These are phyloP conservation scores for Arge pagana DNA, from an alignment of 2,888 invertebrate species.

Conservation along the genomic window DNA sequence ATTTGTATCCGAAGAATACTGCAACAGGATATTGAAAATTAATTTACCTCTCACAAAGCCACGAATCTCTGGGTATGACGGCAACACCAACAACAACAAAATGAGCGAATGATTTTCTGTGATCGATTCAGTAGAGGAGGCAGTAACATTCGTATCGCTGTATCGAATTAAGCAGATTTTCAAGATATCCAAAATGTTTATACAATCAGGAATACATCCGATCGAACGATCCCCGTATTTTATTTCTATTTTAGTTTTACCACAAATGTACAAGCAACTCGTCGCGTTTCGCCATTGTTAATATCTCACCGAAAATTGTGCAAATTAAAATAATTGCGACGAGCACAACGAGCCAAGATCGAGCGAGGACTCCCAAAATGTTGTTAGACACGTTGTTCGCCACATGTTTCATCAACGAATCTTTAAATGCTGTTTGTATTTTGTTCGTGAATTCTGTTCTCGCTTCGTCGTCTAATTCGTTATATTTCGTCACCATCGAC, in stretches of 20 bases:
- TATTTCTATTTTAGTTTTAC: too few species aligned
- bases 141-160: not conserved
- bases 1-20: conserved; percentile 87
- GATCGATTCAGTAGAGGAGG: not conserved
- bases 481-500: conserved; percentile 34
- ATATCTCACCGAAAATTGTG: conserved; percentile 6
- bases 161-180: too few species aligned
- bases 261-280: too few species aligned
- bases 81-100: too few species aligned
- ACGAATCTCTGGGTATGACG: too few species aligned
- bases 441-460: conserved; percentile 50
- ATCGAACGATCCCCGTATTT: too few species aligned
- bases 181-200: too few species aligned
- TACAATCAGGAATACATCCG: too few species aligned
- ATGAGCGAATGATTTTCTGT: not conserved
- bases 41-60: too few species aligned
- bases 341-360: not conserved
- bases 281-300: not conserved
- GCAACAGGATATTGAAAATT: too few species aligned
- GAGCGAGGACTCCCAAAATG: too few species aligned
- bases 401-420: conserved; percentile 49
- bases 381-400: not conserved
- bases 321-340: conserved; percentile 1
- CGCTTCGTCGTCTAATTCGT: conserved; percentile 49
- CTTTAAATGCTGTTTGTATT: conserved; percentile 50